These are phyloP conservation scores for Scylla paramamosain DNA, from an alignment of 1,140 invertebrate genomes.

Conservation along the genomic window DNA sequence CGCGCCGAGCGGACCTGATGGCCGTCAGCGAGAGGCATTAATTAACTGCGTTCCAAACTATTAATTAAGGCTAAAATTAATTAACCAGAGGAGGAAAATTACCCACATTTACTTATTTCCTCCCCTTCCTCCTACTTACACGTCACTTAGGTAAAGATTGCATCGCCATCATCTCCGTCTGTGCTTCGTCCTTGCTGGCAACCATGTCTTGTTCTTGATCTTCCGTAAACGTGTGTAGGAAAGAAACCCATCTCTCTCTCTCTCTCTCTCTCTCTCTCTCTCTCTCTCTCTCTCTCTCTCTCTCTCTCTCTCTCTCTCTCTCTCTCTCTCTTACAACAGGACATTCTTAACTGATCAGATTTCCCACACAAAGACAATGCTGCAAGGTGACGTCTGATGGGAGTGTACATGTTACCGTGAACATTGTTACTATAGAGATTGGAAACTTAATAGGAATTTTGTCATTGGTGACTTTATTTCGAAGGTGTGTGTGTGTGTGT, in stretches of 20 bases:
- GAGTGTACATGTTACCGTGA: no score
- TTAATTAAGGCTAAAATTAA: slow-evolving; percentile 7
- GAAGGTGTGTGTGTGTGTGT: slow-evolving; percentile 30
- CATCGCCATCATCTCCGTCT: no score
- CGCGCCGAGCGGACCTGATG: not conserved
- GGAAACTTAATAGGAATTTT: no score
- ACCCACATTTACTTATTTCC: not conserved
- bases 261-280: slow-evolving; percentile 6
- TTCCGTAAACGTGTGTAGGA: not conserved
- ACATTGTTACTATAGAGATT: no score
- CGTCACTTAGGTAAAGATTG: not conserved
- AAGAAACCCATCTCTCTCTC: not conserved
- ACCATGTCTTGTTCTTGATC: not conserved
- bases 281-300: slow-evolving; percentile 38
- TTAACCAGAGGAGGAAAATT: not conserved
- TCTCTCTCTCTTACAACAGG: not conserved
- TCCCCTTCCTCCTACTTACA: not conserved
- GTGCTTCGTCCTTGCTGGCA: no score
- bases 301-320: slow-evolving; percentile 27
- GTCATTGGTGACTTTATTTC: no score
- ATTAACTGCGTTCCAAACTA: not conserved
- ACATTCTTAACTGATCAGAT: not conserved
- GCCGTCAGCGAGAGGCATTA: not conserved
- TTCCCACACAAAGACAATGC: not conserved
- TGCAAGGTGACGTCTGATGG: no score